Base-by-base conservation (phyloP, 2,113 vertebrate species). In the Tamias sibiricus region DNA sequence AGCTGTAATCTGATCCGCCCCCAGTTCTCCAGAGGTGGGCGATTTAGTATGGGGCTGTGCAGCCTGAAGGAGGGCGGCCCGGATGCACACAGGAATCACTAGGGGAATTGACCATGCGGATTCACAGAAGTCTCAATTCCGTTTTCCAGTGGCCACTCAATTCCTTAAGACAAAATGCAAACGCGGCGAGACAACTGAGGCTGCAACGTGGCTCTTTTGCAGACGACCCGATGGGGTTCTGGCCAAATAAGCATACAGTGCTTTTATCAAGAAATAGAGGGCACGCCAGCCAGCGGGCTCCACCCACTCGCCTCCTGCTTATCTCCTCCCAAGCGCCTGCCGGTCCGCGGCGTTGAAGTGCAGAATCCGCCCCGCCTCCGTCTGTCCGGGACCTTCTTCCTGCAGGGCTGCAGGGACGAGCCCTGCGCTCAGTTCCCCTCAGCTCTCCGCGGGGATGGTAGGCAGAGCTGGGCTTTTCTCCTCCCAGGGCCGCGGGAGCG, bases 381-480 rank as follows among this genome's bases (percentile, higher is more conserved):
- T 80, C 81, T 76, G 82, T 44, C 82, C 40, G 4, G 44, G n/a
- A 30, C 44, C 77, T 28, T 42, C 72, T 64, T 42, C 75, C 85
- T 10, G 47, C 62, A 26, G 81, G 90, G 88, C 64, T 35, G 42
- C 4, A 2, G 54, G 52, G 83, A 81, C 26, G 16, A 10, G 75
- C 72, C 54, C n/a, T 1, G 1, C 8, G 0, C 90, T 87, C 66
- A 13, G 47, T n/a, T n/a, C n/a, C n/a, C n/a, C 76, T 90, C 59
- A 1, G 35, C 54, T 42, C 71, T 93, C 84, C 6, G 0, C 10
- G 0, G 85, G 90, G 52, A 64, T 2, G 26, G 32, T 30, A 12
- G 91, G 57, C 35, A 49, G 28, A 22, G 64, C 49, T 62, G 75
- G 40, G 57, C 83, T 72, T 13, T 64, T 49, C 87, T 93, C 91